These are phyloP conservation scores for Austrofundulus limnaeus DNA, from an alignment of 2,113 vertebrate genomes.

Conservation along the genomic window DNA sequence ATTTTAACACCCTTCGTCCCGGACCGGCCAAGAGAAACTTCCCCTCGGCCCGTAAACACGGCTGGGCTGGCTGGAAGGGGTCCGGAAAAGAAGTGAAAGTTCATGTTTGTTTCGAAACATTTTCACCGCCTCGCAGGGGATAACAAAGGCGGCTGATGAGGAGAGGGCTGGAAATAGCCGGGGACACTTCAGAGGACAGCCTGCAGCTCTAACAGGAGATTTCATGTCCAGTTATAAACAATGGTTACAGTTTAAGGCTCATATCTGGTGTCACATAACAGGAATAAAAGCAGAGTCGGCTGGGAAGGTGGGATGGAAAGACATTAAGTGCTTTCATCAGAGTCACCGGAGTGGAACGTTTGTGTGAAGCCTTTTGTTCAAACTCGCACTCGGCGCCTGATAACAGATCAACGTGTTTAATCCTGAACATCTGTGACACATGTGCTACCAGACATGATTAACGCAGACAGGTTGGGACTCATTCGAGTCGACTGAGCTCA, in stretches of 20 bases:
- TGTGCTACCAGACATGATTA: constrained; percentile 5
- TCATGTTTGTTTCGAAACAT: constrained; percentile 57
- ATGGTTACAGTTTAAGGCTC: not conserved
- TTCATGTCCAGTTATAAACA: constrained; percentile 2
- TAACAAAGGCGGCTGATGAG: constrained; percentile 11
- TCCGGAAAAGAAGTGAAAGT: constrained; percentile 45
- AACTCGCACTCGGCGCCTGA: constrained; percentile 26
- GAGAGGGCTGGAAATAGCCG: constrained; percentile 58
- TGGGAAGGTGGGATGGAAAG: constrained; percentile 22
- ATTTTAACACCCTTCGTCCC: constrained; percentile 33
- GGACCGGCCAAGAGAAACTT: constrained; percentile 37
- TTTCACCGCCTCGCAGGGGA: constrained; percentile 26
- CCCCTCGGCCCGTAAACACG: constrained; percentile 51
- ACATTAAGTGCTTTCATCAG: constrained; percentile 19
- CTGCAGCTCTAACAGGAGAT: constrained; percentile 3
- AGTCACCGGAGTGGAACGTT: constrained; percentile 19
- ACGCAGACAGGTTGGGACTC: constrained; percentile 44
- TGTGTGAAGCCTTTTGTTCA: constrained; percentile 34
- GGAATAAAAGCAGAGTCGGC: constrained; percentile 1
- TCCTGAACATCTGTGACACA: constrained; percentile 50
- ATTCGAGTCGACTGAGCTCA: constrained; percentile 34
- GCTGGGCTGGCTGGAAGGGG: constrained; percentile 29
- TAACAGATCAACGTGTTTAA: constrained; percentile 63
- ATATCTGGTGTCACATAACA: constrained; percentile 3
- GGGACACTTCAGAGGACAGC: not conserved